Evolutionary conservation across 2,888 invertebrate genomes (phyloP), one percentile per base, ranked within the genome.

Genomic region (Melanophora roralis): DNA sequence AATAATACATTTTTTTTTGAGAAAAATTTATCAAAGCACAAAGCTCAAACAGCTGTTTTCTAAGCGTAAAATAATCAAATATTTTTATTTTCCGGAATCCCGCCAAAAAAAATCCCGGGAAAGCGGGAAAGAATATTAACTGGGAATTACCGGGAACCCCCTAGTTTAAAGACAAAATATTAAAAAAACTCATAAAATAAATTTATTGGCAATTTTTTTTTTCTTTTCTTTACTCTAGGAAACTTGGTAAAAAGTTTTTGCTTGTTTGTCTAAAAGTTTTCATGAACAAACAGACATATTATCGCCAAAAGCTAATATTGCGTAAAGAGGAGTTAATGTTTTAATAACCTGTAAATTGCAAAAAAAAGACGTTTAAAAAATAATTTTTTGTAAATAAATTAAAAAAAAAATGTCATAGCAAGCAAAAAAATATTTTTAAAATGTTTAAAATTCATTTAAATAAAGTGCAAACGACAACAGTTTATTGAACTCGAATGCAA

Each of bases 401-500:
- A 45, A 65, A 38, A 9, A 27, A 57, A 62, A 40, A 64, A 64
- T 36, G 47, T 64, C 62, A 64, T 47, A 38, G 6, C 19, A 36
- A 36, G 19, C 7, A 34, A 57, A 57, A 51, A 32, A 14, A 14
- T 57, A 34, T n/a, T n/a, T n/a, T 55, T 51, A 36, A 34, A 64
- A 64, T 55, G 21, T 21, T 19, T 1, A 32, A 51, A 71, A 60
- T 60, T 71, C 40, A 40, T 71, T 49, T 36, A 49, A 76, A 55
- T 16, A 43, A 64, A 65, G 19, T 51, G 45, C 11, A n/a, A 64
- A 59, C 64, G 40, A 57, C 64, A 53, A 51, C 69, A 78, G 78
- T 78, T 78, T 78, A 53, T 78, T 78, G 74, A 78, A 78, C 78
- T 47, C 32, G 27, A 67, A 60, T 51, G 23, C 27, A 57, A 57